Evolutionary conservation across 2,797 vertebrate genomes (phyloP).

Genomic region (Morelia viridis): DNA sequence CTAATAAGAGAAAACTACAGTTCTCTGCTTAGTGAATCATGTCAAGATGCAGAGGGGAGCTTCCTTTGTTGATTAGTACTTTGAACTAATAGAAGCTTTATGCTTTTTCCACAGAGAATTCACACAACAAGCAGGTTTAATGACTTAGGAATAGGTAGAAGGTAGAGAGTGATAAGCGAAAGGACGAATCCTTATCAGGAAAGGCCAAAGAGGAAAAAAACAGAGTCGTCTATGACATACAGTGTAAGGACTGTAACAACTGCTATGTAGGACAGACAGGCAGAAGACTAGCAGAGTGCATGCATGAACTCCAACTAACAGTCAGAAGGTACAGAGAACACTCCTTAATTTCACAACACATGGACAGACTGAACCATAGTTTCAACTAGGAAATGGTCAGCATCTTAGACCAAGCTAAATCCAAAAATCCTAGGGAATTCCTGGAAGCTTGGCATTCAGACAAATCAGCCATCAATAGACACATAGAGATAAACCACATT

Average conservation of each 20-base stretch:
- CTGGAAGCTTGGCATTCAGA: neutral
- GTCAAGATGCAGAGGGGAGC: neutral
- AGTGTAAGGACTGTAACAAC: too few relatives aligned
- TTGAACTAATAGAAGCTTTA: neutral
- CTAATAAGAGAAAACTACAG: neutral
- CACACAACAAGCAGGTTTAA: neutral
- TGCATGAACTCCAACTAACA: neutral
- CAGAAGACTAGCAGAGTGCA: neutral
- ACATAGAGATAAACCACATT: neutral
- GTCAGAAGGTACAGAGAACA: neutral
- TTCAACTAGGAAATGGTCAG: neutral
- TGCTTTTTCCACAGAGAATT: neutral
- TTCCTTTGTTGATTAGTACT: neutral
- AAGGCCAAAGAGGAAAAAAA: neutral
- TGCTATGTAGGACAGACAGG: neutral
- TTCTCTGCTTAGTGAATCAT: neutral
- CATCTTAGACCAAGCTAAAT: neutral
- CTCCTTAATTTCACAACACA: neutral
- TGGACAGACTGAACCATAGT: neutral
- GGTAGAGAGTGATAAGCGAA: neutral
- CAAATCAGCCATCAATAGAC: neutral
- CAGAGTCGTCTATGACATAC: too few relatives aligned
- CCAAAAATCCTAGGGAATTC: neutral
- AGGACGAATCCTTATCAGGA: neutral
- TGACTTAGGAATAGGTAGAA: neutral